phyloP scores from a whole-genome alignment of 2,113 vertebrate genomes.

The Dasyurus viverrinus region DNA sequence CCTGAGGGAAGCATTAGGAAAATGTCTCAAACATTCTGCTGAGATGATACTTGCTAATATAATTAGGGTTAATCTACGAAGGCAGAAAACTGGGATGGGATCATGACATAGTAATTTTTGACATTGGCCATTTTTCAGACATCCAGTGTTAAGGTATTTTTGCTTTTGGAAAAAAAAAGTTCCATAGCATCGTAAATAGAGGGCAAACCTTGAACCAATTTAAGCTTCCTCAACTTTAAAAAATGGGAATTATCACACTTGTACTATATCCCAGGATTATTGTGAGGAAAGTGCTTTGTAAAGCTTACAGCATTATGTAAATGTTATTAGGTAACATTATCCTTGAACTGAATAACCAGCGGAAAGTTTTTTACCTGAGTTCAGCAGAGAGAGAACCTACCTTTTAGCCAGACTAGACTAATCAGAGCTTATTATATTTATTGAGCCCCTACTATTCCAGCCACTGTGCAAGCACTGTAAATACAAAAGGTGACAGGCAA shows the following conservation, averaged over 20 bases:
- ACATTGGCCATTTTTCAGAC: not conserved
- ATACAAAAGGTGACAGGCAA: not conserved
- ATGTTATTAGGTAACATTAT: not conserved
- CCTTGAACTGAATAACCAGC: not conserved
- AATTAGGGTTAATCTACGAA: not conserved
- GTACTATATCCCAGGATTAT: not conserved
- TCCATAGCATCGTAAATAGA: not conserved
- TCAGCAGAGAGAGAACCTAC: not conserved
- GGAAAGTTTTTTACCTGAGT: not conserved
- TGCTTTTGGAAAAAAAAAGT: not conserved
- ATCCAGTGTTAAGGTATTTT: not conserved
- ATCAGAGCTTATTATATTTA: not conserved
- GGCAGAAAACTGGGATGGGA: not conserved
- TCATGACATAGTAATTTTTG: not conserved
- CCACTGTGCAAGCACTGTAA: not conserved
- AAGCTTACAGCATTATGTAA: not conserved
- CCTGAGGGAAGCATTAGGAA: not conserved
- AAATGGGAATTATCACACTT: not conserved
- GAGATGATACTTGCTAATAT: not conserved
- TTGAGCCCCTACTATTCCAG: not conserved
- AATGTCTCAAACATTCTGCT: not conserved
- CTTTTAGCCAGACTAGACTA: not conserved
- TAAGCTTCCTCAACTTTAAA: not conserved
- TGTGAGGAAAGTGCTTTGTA: not conserved
- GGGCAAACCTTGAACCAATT: not conserved